Evolutionary conservation across 2,113 vertebrate genomes (phyloP).

Genomic region (Oxygymnocypris stewartii): DNA sequence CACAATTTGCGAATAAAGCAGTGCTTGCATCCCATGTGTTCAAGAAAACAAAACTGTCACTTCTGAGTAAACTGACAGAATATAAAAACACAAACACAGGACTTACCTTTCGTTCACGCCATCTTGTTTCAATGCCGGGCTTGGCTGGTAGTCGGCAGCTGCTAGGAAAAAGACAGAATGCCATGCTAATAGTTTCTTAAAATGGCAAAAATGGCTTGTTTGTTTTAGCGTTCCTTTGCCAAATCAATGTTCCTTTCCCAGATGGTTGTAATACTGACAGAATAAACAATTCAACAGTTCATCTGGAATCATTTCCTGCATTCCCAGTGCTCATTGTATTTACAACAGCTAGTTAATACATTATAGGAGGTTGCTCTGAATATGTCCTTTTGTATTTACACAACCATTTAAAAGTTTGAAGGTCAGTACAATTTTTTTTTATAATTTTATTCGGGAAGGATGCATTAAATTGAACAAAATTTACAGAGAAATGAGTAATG

Average conservation of each 20-base stretch:
- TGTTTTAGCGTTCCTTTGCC: neutral
- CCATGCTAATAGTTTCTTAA: slow-evolving; percentile 14
- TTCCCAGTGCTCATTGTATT: slow-evolving; percentile 10
- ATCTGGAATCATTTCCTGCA: slow-evolving; percentile 21
- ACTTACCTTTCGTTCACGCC: slow-evolving; percentile 66
- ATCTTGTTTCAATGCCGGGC: slow-evolving; percentile 59
- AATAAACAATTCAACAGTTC: slow-evolving; percentile 33
- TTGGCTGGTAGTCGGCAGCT: slow-evolving; percentile 59
- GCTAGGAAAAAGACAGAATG: slow-evolving; percentile 39
- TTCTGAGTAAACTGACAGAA: neutral
- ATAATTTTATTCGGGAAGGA: neutral
- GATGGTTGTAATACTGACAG: slow-evolving; percentile 4
- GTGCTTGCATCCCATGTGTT: neutral
- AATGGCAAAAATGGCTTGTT: neutral
- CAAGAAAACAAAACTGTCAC: neutral
- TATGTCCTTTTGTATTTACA: neutral
- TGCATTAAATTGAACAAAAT: neutral
- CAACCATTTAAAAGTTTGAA: neutral
- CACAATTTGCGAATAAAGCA: neutral
- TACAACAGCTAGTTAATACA: neutral
- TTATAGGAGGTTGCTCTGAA: neutral
- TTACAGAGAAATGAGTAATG: neutral
- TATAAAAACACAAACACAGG: neutral
- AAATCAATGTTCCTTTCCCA: neutral
- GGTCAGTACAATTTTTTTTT: neutral